Conservation (phyloP, 2,113 vertebrate genomes). For the Cyphomyrus discorhynchus region DNA sequence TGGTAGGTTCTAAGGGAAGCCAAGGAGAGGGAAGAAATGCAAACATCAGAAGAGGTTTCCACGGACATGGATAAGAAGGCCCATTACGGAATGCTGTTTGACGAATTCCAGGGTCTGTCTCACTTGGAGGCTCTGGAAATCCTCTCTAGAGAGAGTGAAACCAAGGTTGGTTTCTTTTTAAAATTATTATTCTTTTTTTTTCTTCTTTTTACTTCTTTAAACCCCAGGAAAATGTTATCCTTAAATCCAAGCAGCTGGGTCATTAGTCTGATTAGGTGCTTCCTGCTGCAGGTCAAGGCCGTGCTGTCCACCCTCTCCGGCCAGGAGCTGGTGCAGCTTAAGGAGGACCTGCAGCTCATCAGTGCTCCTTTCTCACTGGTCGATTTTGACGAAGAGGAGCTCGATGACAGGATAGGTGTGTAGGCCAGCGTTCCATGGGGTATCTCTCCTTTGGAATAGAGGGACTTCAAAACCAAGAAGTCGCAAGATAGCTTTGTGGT, state of each 20-base stretch:
- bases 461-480: not conserved
- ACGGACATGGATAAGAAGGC: conserved; percentile 71
- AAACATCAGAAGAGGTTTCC: conserved; percentile 57
- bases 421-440: not conserved
- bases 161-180: conserved; percentile 66
- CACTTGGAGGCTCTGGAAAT: conserved; percentile 96
- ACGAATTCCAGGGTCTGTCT: conserved; percentile 91
- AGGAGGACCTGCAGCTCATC: conserved; percentile 70
- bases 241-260: not conserved
- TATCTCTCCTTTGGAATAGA: not conserved
- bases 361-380: conserved; percentile 79
- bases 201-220: not conserved
- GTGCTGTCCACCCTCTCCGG: conserved; percentile 77
- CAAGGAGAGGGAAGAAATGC: conserved; percentile 83
- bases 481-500: not conserved
- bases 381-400: conserved; percentile 60
- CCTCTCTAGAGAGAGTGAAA: conserved; percentile 87
- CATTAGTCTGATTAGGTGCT: not conserved
- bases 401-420: not conserved
- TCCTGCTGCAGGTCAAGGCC: conserved; percentile 69
- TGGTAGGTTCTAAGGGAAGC: conserved; percentile 84
- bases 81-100: conserved; percentile 94
- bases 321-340: conserved; percentile 62
- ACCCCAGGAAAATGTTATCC: not conserved
- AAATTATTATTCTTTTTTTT: not conserved